A percentile compares a stretch with the other conserved stretches of the same genome.
These are phyloP conservation scores for Scaptomyza montana DNA, from an alignment of 1,140 invertebrate genomes.

Conservation along the genomic window DNA sequence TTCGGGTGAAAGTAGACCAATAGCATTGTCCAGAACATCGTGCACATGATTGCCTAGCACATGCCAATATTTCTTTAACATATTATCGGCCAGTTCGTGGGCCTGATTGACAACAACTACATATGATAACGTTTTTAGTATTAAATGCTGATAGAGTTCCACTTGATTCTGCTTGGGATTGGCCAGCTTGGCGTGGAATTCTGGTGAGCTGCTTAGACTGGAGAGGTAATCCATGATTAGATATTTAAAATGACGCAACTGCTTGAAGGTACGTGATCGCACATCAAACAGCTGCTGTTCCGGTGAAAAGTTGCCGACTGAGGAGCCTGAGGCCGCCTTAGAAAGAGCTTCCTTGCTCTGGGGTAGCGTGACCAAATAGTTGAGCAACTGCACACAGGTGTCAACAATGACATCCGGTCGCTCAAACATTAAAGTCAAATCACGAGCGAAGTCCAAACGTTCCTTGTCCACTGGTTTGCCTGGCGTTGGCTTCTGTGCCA, in stretches of 20 bases:
- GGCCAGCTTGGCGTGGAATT: conserved; percentile 87
- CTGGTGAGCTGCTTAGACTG: conserved; percentile 86
- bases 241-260: conserved; percentile 93
- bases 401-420: conserved; percentile 86
- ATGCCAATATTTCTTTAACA: conserved; percentile 90
- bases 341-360: conserved; percentile 64
- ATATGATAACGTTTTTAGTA: conserved; percentile 88
- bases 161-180: conserved; percentile 63
- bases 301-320: background rate
- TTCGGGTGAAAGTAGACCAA: conserved; percentile 89
- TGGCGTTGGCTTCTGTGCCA: conserved; percentile 65
- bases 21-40: conserved; percentile 90
- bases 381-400: conserved; percentile 87
- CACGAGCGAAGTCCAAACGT: conserved; percentile 56
- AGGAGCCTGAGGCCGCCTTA: conserved; percentile 16
- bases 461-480: conserved; percentile 69
- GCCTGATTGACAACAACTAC: conserved; percentile 87
- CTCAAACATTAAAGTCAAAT: conserved; percentile 54
- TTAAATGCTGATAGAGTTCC: conserved; percentile 87
- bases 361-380: conserved; percentile 84
- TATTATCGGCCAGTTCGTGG: conserved; percentile 72
- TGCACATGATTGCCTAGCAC: conserved; percentile 90
- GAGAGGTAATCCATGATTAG: conserved; percentile 89
- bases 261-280: conserved; percentile 87
- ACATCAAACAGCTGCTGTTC: conserved; percentile 88